Evolutionary conservation across 2,797 vertebrate species (phyloP), one percentile per base, ranked within the genome.

Genomic region (Hoplostethus mediterraneus): DNA sequence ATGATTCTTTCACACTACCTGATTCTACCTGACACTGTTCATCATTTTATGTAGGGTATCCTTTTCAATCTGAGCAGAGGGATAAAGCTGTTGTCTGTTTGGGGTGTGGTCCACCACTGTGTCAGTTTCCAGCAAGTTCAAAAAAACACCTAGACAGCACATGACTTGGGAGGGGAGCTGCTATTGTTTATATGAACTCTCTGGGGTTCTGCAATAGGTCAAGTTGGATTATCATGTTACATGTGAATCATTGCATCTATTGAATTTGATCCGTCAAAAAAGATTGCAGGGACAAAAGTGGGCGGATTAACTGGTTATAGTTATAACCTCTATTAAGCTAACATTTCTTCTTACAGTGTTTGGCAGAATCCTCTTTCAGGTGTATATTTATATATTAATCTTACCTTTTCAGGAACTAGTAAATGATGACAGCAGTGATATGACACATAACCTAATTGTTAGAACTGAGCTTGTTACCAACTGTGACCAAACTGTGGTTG

Each of bases 181-280:
- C 36, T 53, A 25, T 69, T 81, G 60, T 84, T 65, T n/a, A 28
- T 5, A 68, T 38, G 49, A 0, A 7, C 2, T 51, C 8, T 8
- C 17, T 14, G 2, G n/a, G 14, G 47, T 16, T 63, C 61, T 47
- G 14, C 14, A 45, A 63, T 3, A 45, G 45, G 28, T 3, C 28
- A 17, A 5, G 13, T 3, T 16, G 49, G 58, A 21, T 47, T 71
- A 82, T 88, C 53, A 53, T 10, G 71, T 86, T 84, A 76, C 83
- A 80, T 4, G 8, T 31, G 21, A 63, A 64, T 75, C 42, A 16
- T 16, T 16, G 56, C 10, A 44, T 74, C 10, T 28, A 54, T 8
- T 6, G 11, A 87, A 72, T 69, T 54, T 53, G 61, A 75, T 36
- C 55, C 28, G 55, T 6, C 17, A 71, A 30, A 71, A 64, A 30